Base-by-base conservation (phyloP, 2,888 invertebrate genomes). In the Eupeodes latifasciatus region DNA sequence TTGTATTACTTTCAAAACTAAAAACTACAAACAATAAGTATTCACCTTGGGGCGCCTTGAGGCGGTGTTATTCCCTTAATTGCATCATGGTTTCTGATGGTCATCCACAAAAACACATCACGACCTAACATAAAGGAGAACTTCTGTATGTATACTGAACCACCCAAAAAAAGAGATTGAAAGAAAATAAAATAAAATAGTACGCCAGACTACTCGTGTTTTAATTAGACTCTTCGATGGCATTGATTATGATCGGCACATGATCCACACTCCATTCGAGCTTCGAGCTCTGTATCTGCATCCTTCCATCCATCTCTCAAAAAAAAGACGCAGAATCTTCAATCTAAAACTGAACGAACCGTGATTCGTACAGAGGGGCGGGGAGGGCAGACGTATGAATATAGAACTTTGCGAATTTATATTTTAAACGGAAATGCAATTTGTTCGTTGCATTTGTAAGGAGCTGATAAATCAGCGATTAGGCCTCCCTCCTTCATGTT, bases 171-270 rank as follows among this genome's bases (percentile, higher is more conserved):
- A 14, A 40, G 19, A 62, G 27, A 27, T 27, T 27, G 53, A 14
- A 71, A 16, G 53, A 14, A 71, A 16, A 44, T 1, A 62, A 57
- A 81, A 81, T 85, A 81, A 85, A 85, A 88, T 81, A 78, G 57
- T 74, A 85, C 81, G 75, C 78, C 85, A 67, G 75, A 71, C 59
- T 78, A 75, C 64, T 85, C 74, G 62, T 78, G 78, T 88, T 88
- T 80, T 88, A 88, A 88, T 88, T 88, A 88, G 85, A 81, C 78
- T 81, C 81, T 85, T 78, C 85, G 74, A 85, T 75, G 57, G 88
- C 71, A 85, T 81, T 88, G 88, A 85, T 88, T 81, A 88, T 85
- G 74, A 85, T 88, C 88, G 85, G 85, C 88, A 88, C 88, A 88
- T 88, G 85, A 88, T 88, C 88, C 85, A 75, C 88, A 88, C 87